Conservation (phyloP, 2,113 vertebrate species). For the Bujurquina vittata region DNA sequence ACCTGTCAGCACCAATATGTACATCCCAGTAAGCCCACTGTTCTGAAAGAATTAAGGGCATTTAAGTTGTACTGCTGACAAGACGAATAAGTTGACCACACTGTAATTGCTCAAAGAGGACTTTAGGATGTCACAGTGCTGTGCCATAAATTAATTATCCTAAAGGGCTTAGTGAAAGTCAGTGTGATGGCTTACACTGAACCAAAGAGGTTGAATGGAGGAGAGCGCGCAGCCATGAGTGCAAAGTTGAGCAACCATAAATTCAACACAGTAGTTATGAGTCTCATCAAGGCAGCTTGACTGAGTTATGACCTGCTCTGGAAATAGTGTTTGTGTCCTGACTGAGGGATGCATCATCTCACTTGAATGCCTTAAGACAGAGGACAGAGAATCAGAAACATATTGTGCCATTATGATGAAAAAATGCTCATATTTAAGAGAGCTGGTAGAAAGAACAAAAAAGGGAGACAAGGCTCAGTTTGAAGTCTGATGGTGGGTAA, state of each 20-base stretch:
- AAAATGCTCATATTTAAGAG: neutral
- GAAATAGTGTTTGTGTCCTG: slow-evolving; percentile 35
- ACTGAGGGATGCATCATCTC: slow-evolving; percentile 6
- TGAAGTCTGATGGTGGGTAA: neutral
- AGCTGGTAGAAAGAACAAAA: slow-evolving; percentile 5
- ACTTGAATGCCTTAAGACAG: slow-evolving; percentile 15
- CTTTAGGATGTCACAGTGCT: slow-evolving; percentile 63
- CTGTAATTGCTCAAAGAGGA: slow-evolving; percentile 59
- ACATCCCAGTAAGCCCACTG: slow-evolving; percentile 36
- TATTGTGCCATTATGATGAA: slow-evolving; percentile 3
- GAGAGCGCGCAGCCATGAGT: slow-evolving; percentile 24
- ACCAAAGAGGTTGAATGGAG: slow-evolving; percentile 43
- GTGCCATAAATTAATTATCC: slow-evolving; percentile 68
- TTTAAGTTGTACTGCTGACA: slow-evolving; percentile 42
- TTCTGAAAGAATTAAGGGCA: slow-evolving; percentile 42
- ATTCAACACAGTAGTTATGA: slow-evolving; percentile 46
- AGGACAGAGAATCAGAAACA: slow-evolving; percentile 6
- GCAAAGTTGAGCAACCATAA: slow-evolving; percentile 32
- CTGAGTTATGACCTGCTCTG: slow-evolving; percentile 44
- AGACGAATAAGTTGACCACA: slow-evolving; percentile 47
- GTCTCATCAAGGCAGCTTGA: slow-evolving; percentile 51
- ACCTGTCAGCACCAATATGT: slow-evolving; percentile 10
- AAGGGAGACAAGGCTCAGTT: neutral
- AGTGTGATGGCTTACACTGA: slow-evolving; percentile 52
- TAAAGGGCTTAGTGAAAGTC: slow-evolving; percentile 68